Evolutionary conservation across 2,888 invertebrate species (phyloP).

Genomic region (Bombylius major): DNA sequence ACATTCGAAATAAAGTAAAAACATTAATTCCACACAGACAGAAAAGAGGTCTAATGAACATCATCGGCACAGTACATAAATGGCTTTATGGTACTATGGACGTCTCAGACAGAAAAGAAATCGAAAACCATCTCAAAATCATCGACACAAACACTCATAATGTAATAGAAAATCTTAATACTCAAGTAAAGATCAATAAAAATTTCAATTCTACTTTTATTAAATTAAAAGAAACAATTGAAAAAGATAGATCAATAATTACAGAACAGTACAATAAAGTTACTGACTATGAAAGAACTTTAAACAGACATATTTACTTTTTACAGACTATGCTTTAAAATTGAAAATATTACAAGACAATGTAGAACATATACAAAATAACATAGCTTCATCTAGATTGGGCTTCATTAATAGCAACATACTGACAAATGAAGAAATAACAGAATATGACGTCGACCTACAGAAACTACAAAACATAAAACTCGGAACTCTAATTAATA

Average conservation of each 20-base stretch:
- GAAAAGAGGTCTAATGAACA: conserved; percentile 1
- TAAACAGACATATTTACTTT: not conserved
- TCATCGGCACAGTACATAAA: not conserved
- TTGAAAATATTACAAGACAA: conserved; percentile 6
- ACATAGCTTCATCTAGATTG: conserved; percentile 3
- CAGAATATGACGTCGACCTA: not conserved
- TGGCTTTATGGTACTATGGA: conserved; percentile 3
- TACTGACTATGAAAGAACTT: not conserved
- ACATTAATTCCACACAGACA: no score
- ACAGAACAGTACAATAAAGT: not conserved
- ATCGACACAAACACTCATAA: not conserved
- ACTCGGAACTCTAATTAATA: not conserved
- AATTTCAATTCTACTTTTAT: no score
- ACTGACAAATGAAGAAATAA: conserved; percentile 6
- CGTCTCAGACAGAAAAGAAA: not conserved
- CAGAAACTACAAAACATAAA: conserved; percentile 6
- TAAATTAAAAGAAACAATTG: not conserved
- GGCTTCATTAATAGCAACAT: conserved; percentile 5
- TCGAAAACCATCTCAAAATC: not conserved
- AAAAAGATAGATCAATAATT: not conserved
- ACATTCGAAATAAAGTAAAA: no score
- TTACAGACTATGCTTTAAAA: conserved; percentile 2
- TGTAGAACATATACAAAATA: conserved; percentile 5
- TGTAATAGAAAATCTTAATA: not conserved
- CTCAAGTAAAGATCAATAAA: not conserved